These are phyloP conservation scores for Rhynchophorus ferrugineus DNA, from an alignment of 1,140 invertebrate species.

Conservation along the genomic window DNA sequence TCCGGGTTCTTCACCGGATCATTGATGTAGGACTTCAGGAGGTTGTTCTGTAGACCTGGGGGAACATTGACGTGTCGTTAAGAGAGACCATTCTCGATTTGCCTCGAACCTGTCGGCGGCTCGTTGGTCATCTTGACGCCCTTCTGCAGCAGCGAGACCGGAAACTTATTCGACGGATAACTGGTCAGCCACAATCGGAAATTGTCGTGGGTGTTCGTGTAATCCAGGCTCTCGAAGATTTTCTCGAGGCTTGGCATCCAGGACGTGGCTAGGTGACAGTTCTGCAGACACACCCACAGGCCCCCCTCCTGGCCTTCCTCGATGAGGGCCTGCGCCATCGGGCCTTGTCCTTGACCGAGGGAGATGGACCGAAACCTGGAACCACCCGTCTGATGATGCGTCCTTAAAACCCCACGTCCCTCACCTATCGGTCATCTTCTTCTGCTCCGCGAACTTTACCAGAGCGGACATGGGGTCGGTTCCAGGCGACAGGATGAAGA, in stretches of 20 bases:
- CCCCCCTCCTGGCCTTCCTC: slow-evolving; percentile 67
- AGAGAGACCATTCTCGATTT: neutral
- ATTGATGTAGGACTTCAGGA: slow-evolving; percentile 73
- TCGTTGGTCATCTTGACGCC: slow-evolving; percentile 95
- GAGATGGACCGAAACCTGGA: slow-evolving; percentile 79
- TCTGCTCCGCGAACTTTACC: slow-evolving; percentile 70
- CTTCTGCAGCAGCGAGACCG: slow-evolving; percentile 78
- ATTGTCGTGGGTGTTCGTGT: slow-evolving; percentile 59
- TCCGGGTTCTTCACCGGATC: slow-evolving; percentile 68
- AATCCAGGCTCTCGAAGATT: slow-evolving; percentile 72
- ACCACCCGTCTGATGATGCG: no score
- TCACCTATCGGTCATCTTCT: slow-evolving; percentile 51
- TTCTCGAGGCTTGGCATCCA: slow-evolving; percentile 80
- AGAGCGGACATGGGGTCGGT: slow-evolving; percentile 81
- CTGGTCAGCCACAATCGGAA: slow-evolving; percentile 89
- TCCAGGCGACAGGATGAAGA: slow-evolving; percentile 87
- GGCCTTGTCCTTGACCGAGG: slow-evolving; percentile 85
- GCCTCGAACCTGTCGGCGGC: slow-evolving; percentile 57
- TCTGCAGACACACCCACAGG: slow-evolving; percentile 87
- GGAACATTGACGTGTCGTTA: neutral
- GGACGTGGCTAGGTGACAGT: slow-evolving; percentile 86
- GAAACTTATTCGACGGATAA: slow-evolving; percentile 82
- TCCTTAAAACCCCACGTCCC: no score
- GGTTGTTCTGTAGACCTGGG: slow-evolving; percentile 74
- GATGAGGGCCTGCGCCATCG: slow-evolving; percentile 73